Conservation (phyloP, 2,797 vertebrate genomes). For the Enteromius anoplus region DNA sequence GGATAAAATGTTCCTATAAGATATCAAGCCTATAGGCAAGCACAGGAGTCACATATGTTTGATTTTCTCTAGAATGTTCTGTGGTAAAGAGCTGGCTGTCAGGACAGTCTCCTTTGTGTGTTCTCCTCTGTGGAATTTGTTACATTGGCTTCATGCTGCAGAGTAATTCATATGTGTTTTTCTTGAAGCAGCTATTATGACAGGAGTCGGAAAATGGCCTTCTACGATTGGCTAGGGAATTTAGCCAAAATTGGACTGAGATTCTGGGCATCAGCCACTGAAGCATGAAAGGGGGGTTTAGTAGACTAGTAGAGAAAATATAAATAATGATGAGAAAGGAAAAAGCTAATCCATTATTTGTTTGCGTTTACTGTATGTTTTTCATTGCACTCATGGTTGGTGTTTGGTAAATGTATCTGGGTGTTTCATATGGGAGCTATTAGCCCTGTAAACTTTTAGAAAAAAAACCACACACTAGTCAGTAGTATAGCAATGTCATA, state of each 20-base stretch:
- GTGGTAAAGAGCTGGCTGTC: slow-evolving; percentile 1
- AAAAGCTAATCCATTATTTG: background rate
- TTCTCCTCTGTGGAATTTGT: slow-evolving; percentile 31
- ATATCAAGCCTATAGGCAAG: background rate
- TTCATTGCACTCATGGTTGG: background rate
- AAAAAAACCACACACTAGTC: background rate
- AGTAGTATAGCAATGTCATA: background rate
- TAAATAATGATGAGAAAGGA: background rate
- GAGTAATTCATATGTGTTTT: slow-evolving; percentile 16
- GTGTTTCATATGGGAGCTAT: background rate
- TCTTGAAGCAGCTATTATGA: slow-evolving; percentile 32
- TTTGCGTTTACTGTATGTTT: slow-evolving; percentile 19
- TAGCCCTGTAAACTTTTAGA: background rate
- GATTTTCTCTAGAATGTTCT: slow-evolving; percentile 14
- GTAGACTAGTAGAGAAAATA: slow-evolving; percentile 7
- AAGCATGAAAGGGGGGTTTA: background rate
- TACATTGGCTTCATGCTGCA: background rate
- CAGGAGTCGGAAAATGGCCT: slow-evolving; percentile 19
- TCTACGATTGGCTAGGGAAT: slow-evolving; percentile 16
- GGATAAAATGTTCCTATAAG: background rate
- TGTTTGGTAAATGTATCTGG: background rate
- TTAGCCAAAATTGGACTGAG: slow-evolving; percentile 22
- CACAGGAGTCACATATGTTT: background rate
- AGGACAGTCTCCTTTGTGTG: background rate
- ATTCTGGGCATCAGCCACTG: slow-evolving; percentile 24